Conservation (phyloP, 1,140 invertebrate species). For the Eufriesea mexicana region DNA sequence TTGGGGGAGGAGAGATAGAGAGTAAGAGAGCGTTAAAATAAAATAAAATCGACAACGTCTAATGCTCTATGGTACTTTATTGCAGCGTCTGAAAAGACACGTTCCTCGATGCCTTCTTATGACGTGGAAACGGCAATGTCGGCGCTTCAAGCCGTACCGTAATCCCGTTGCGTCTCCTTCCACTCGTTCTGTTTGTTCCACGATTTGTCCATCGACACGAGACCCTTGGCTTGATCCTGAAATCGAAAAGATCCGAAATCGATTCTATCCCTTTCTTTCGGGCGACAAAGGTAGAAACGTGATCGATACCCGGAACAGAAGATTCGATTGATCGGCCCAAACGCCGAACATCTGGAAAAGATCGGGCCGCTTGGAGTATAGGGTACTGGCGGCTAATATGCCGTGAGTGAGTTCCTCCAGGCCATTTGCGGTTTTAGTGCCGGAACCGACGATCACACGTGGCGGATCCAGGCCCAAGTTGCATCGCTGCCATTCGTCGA, state of each 20-base stretch:
- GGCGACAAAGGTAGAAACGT: not conserved
- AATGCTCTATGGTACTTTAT: not conserved
- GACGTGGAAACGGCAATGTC: not conserved
- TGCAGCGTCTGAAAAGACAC: not conserved
- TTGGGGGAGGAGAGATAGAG: not conserved
- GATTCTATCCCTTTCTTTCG: not conserved
- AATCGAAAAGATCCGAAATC: slow-evolving; percentile 11
- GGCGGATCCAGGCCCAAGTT: slow-evolving; percentile 86
- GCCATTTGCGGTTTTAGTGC: slow-evolving; percentile 75
- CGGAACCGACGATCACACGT: slow-evolving; percentile 81
- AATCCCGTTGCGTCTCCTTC: slow-evolving; percentile 49
- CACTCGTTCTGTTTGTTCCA: slow-evolving; percentile 72
- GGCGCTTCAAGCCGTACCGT: not conserved
- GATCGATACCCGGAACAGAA: slow-evolving; percentile 82
- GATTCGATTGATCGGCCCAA: slow-evolving; percentile 80
- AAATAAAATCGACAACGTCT: not conserved
- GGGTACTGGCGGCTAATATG: slow-evolving; percentile 76
- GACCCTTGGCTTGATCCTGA: slow-evolving; percentile 66
- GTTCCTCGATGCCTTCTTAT: not conserved
- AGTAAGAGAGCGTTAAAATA: not conserved
- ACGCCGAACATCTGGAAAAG: slow-evolving; percentile 82
- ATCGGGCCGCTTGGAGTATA: slow-evolving; percentile 80
- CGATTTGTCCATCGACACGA: slow-evolving; percentile 68
- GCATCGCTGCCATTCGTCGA: slow-evolving; percentile 84
- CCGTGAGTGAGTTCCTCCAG: slow-evolving; percentile 82